Evolutionary conservation across 2,888 invertebrate species (phyloP).

Genomic region (Hemithea aestivaria): DNA sequence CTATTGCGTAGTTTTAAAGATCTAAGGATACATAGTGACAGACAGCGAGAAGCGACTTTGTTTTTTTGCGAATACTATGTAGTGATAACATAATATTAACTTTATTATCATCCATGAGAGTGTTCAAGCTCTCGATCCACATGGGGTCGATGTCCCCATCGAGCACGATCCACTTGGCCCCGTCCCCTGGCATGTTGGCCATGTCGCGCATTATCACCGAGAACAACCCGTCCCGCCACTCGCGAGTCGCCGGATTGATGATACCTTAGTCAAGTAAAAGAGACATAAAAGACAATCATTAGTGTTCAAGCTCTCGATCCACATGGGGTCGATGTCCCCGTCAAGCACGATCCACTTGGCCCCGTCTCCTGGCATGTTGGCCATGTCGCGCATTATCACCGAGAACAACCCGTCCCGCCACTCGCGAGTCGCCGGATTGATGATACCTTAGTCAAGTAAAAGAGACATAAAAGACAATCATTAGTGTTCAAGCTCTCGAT

Average conservation of each 20-base stretch:
- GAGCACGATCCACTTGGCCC: slow-evolving; percentile 96
- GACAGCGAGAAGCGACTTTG: too few relatives aligned
- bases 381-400: slow-evolving; percentile 95
- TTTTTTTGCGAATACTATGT: too few relatives aligned
- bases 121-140: slow-evolving; percentile 98
- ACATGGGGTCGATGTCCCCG: slow-evolving; percentile 98
- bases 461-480: too few relatives aligned
- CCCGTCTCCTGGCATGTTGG: slow-evolving; percentile 90
- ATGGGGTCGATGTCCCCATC: slow-evolving; percentile 98
- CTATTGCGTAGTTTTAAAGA: too few relatives aligned
- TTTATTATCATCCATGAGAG: slow-evolving; percentile 98
- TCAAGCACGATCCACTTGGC: slow-evolving; percentile 97
- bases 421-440: slow-evolving; percentile 95
- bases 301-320: slow-evolving; percentile 98
- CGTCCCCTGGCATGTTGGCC: slow-evolving; percentile 91
- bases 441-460: slow-evolving; percentile 65
- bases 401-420: slow-evolving; percentile 96
- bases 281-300: too few relatives aligned
- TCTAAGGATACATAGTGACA: too few relatives aligned
- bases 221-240: slow-evolving; percentile 95
- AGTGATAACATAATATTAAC: slow-evolving; percentile 47
- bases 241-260: slow-evolving; percentile 94
- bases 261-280: slow-evolving; percentile 56
- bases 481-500: slow-evolving; percentile 95
- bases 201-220: slow-evolving; percentile 96